Conservation (phyloP, 2,797 vertebrate genomes). For the Catamblyrhynchus diadema region DNA sequence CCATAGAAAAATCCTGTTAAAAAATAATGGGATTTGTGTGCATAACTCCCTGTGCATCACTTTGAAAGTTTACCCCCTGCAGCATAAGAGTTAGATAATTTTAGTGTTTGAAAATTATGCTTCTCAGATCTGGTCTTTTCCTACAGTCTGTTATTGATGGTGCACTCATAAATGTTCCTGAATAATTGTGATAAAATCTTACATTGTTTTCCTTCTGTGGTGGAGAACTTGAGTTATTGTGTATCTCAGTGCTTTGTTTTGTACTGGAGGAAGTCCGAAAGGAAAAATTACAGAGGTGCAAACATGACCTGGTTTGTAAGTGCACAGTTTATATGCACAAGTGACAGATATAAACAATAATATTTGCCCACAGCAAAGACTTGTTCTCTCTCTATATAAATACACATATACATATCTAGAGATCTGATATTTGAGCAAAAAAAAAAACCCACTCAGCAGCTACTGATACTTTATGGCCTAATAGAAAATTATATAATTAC, state of each 20-base stretch:
- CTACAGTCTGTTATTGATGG: background rate
- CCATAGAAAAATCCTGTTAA: slow-evolving; percentile 40
- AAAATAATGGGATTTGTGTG: slow-evolving; percentile 56
- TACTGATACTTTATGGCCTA: background rate
- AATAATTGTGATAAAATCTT: background rate
- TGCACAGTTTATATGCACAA: background rate
- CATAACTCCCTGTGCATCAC: background rate
- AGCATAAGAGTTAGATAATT: slow-evolving; percentile 32
- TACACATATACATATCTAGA: background rate
- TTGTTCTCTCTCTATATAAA: background rate
- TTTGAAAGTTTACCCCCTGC: slow-evolving; percentile 51
- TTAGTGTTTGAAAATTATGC: slow-evolving; percentile 12
- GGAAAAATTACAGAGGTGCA: background rate
- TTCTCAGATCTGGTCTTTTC: slow-evolving; percentile 37
- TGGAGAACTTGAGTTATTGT: background rate
- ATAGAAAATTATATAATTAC: background rate
- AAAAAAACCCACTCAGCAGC: background rate
- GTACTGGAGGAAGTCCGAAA: background rate
- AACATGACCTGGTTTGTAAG: background rate
- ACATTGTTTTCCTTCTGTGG: background rate
- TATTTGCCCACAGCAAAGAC: background rate
- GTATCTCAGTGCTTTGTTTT: background rate
- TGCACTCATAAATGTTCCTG: background rate
- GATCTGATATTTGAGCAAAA: background rate
- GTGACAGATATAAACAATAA: background rate